Evolutionary conservation across 2,113 vertebrate genomes (phyloP).

Genomic region (Phrynosoma blainvillii): DNA sequence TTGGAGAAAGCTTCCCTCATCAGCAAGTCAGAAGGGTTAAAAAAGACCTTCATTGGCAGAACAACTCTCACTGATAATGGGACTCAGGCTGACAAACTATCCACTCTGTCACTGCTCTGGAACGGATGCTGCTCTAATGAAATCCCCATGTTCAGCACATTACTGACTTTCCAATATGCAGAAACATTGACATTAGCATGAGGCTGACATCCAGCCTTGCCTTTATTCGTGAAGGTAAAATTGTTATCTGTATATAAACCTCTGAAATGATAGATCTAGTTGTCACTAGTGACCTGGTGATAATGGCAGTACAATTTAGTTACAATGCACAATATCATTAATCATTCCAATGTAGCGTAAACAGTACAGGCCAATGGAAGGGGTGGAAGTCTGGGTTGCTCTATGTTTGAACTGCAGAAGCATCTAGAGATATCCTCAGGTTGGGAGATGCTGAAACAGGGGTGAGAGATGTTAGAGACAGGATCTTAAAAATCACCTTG

Average conservation of each 20-base stretch:
- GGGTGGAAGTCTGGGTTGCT: constrained; percentile 35
- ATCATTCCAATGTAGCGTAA: constrained; percentile 75
- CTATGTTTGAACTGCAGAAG: constrained; percentile 19
- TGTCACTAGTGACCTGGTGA: constrained; percentile 83
- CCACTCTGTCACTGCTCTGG: background rate
- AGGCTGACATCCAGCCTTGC: constrained; percentile 66
- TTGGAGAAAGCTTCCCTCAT: too few species aligned
- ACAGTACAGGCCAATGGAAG: constrained; percentile 66
- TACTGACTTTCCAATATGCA: constrained; percentile 55
- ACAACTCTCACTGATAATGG: background rate
- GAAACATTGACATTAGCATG: constrained; percentile 74
- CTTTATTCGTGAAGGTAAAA: constrained; percentile 80
- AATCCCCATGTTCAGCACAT: constrained; percentile 13
- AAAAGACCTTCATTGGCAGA: background rate
- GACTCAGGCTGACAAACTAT: background rate
- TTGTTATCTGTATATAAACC: constrained; percentile 80
- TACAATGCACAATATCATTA: constrained; percentile 78
- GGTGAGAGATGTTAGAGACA: background rate
- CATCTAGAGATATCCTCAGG: background rate
- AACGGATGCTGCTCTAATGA: constrained; percentile 22
- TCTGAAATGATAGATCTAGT: constrained; percentile 82
- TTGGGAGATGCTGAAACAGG: background rate
- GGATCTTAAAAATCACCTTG: constrained; percentile 59
- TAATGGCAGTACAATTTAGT: constrained; percentile 84
- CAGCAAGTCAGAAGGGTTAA: background rate